These are phyloP conservation scores for Enteromius treurensis DNA, from an alignment of 2,797 vertebrate genomes.

Conservation along the genomic window DNA sequence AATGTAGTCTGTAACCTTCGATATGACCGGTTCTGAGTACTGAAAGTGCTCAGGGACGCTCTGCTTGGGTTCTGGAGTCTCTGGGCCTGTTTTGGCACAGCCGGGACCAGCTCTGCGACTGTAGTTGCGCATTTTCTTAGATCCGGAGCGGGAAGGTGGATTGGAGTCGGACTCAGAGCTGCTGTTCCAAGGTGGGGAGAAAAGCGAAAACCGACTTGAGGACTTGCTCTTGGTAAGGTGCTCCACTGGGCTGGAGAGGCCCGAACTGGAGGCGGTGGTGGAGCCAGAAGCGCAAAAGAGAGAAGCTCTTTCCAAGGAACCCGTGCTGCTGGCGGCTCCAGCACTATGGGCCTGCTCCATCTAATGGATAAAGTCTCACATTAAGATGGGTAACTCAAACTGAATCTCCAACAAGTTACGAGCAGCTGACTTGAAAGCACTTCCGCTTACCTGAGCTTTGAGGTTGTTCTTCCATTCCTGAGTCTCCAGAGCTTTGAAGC, in stretches of 20 bases:
- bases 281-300: slow-evolving; percentile 78
- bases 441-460: slow-evolving; percentile 76
- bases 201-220: slow-evolving; percentile 79
- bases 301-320: slow-evolving; percentile 75
- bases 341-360: slow-evolving; percentile 82
- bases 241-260: slow-evolving; percentile 72
- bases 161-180: slow-evolving; percentile 80
- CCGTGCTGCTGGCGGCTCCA: slow-evolving; percentile 75
- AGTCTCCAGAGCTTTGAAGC: slow-evolving; percentile 75
- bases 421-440: not conserved
- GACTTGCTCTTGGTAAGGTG: slow-evolving; percentile 76
- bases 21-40: slow-evolving; percentile 78
- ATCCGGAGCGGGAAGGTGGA: slow-evolving; percentile 71
- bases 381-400: not conserved
- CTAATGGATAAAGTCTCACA: slow-evolving; percentile 60
- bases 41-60: slow-evolving; percentile 69
- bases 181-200: slow-evolving; percentile 77
- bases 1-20: slow-evolving; percentile 80
- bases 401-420: not conserved
- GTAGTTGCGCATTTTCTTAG: slow-evolving; percentile 77
- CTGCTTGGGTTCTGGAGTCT: slow-evolving; percentile 63
- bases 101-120: slow-evolving; percentile 65
- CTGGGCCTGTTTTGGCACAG: slow-evolving; percentile 48
- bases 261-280: slow-evolving; percentile 63
- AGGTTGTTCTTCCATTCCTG: slow-evolving; percentile 81